Percentiles rank a stretch among this genome's conserved stretches.
phyloP scores from a whole-genome alignment of 2,113 vertebrate species.

The Drymodes brunneopygia region DNA sequence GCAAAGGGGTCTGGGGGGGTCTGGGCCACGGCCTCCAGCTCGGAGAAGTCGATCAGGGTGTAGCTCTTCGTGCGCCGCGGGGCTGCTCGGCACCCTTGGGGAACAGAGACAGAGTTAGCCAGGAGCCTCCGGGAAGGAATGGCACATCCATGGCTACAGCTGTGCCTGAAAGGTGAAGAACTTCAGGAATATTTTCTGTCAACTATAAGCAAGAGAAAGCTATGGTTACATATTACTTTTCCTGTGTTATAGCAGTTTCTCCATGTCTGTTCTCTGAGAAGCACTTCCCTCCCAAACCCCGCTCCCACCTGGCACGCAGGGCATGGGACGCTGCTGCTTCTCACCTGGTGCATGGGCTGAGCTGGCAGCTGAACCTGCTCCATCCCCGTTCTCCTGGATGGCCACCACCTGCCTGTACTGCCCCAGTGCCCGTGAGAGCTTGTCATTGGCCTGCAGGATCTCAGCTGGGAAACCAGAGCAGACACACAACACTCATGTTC shows the following conservation, averaged over 20 bases:
- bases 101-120: background rate
- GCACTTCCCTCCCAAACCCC: background rate
- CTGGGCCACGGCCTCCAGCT: conserved; percentile 36
- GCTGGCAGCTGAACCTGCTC: background rate
- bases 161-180: too few species aligned
- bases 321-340: fast-evolving
- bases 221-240: fast-evolving
- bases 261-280: background rate
- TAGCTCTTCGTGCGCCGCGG: conserved; percentile 70
- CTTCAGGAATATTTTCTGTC: background rate
- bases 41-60: conserved; percentile 82
- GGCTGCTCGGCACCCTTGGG: conserved; percentile 50
- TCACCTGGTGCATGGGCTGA: conserved; percentile 33
- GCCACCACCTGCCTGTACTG: conserved; percentile 69
- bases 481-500: background rate
- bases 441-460: conserved; percentile 83
- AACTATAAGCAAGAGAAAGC: fast-evolving
- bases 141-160: background rate
- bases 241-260: background rate
- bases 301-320: fast-evolving
- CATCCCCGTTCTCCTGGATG: conserved; percentile 5
- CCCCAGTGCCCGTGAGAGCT: conserved; percentile 70
- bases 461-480: conserved; percentile 58
- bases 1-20: background rate
- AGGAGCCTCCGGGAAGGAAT: background rate